phyloP scores from a whole-genome alignment of 2,888 invertebrate genomes.

The Crioceris asparagi region DNA sequence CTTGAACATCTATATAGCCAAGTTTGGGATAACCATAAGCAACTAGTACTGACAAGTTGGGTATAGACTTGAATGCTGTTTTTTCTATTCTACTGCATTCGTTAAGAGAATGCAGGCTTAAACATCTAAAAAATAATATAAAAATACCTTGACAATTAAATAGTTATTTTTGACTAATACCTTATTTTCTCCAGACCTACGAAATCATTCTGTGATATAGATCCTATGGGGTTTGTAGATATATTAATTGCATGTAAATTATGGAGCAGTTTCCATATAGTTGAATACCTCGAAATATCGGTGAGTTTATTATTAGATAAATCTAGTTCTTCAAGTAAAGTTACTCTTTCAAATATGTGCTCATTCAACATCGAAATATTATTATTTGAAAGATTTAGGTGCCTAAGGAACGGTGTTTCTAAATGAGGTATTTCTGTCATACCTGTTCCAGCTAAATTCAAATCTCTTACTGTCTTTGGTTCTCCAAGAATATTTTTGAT shows the following conservation, averaged over 20 bases:
- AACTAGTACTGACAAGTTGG: conserved; percentile 57
- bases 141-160: neutral
- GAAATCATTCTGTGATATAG: conserved; percentile 68
- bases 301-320: conserved; percentile 61
- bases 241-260: conserved; percentile 66
- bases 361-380: conserved; percentile 54
- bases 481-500: conserved; percentile 70
- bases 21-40: conserved; percentile 68
- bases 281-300: conserved; percentile 47
- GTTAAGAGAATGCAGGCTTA: conserved; percentile 56
- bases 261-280: conserved; percentile 58
- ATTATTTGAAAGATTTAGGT: conserved; percentile 69
- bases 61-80: conserved; percentile 62
- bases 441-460: conserved; percentile 74
- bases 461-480: conserved; percentile 73
- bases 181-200: conserved; percentile 47
- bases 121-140: conserved; percentile 43
- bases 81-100: conserved; percentile 71
- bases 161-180: conserved; percentile 2
- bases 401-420: conserved; percentile 76
- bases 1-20: conserved; percentile 78
- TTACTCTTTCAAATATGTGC: conserved; percentile 65
- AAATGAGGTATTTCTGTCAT: conserved; percentile 55
- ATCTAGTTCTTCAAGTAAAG: conserved; percentile 66
- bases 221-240: conserved; percentile 71